These are phyloP conservation scores for Podiceps cristatus DNA, from an alignment of 2,113 vertebrate genomes.

Conservation along the genomic window DNA sequence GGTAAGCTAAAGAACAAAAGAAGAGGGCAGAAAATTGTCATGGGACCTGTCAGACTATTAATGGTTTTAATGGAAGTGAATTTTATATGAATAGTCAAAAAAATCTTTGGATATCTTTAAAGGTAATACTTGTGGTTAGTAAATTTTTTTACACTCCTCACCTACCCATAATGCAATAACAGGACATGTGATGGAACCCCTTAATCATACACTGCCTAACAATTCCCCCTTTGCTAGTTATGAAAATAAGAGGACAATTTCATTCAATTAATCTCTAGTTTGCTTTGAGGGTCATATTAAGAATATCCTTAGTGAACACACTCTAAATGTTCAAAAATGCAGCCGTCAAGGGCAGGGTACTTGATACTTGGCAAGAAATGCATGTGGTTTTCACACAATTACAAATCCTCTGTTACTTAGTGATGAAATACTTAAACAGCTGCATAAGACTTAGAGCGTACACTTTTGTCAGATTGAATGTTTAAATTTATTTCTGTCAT, in stretches of 20 bases:
- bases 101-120: neutral
- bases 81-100: neutral
- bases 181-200: neutral
- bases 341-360: neutral
- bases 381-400: neutral
- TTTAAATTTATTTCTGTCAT: neutral
- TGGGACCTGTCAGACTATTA: neutral
- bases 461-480: neutral
- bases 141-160: neutral
- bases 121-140: neutral
- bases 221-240: neutral
- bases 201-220: neutral
- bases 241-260: neutral
- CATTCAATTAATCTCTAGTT: neutral
- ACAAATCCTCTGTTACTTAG: neutral
- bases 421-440: neutral
- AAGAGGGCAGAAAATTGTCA: neutral
- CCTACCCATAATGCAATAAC: neutral
- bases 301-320: neutral
- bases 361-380: neutral
- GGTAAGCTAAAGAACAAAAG: neutral
- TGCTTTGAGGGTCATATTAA: neutral
- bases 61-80: neutral
- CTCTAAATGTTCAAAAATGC: fast-evolving
- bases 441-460: neutral